A percentile compares a stretch with the other conserved stretches of the same genome.
Conservation (phyloP, 1,140 invertebrate species). For the Psilanteris sp. region DNA sequence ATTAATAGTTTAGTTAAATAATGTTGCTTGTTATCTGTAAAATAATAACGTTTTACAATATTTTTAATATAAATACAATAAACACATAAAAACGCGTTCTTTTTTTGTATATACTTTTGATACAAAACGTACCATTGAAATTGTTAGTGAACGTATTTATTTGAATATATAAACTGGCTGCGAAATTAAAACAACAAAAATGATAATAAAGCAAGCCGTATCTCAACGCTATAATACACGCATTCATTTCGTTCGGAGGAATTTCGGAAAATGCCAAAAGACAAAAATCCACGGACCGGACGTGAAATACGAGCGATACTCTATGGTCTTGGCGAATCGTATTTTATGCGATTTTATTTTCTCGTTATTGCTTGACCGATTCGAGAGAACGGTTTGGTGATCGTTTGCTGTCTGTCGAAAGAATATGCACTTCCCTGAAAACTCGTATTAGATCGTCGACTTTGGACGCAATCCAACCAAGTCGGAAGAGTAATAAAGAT, state of each 20-base stretch:
- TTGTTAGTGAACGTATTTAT: too few relatives aligned
- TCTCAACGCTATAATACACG: slow-evolving; percentile 14
- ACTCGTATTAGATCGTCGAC: slow-evolving; percentile 47
- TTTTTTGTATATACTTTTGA: too few relatives aligned
- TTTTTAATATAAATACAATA: too few relatives aligned
- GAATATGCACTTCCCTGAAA: slow-evolving; percentile 53
- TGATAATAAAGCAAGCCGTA: slow-evolving; percentile 4
- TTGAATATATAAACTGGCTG: too few relatives aligned
- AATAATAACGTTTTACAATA: too few relatives aligned
- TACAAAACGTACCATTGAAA: too few relatives aligned
- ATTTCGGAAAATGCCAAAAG: slow-evolving; percentile 21
- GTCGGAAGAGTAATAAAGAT: slow-evolving; percentile 50
- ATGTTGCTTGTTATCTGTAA: too few relatives aligned
- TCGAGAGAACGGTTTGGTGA: slow-evolving; percentile 51
- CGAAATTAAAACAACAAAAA: background rate
- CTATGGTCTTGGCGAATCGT: slow-evolving; percentile 20
- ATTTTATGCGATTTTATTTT: slow-evolving; percentile 50
- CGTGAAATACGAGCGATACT: slow-evolving; percentile 35
- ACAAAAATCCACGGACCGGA: slow-evolving; percentile 9
- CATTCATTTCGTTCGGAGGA: slow-evolving; percentile 15
- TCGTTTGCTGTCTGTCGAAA: slow-evolving; percentile 46
- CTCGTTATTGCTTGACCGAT: slow-evolving; percentile 57
- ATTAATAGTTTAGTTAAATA: too few relatives aligned
- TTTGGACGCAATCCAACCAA: slow-evolving; percentile 38
- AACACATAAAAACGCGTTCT: too few relatives aligned